phyloP scores from a whole-genome alignment of 2,797 vertebrate genomes.

The Pogonophryne albipinna region DNA sequence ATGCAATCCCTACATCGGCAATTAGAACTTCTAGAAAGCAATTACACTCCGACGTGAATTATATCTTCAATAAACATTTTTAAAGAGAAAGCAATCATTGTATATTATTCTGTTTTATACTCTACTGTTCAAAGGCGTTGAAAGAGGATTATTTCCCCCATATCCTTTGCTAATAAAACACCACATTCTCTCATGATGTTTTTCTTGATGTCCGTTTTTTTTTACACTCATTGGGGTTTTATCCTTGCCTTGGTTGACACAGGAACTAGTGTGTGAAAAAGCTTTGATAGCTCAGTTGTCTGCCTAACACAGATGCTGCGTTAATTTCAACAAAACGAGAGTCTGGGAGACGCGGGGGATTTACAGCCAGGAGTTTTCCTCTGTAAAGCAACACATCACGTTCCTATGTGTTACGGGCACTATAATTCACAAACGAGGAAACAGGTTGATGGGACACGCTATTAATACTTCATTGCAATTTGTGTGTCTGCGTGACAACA shows the following conservation, averaged over 20 bases:
- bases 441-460: conserved; percentile 22
- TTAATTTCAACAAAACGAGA: conserved; percentile 31
- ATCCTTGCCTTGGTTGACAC: conserved; percentile 10
- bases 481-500: conserved; percentile 33
- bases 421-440: conserved; percentile 35
- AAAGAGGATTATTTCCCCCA: conserved; percentile 23
- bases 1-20: conserved; percentile 30
- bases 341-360: background rate
- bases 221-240: conserved; percentile 13
- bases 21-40: conserved; percentile 35
- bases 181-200: too few species aligned
- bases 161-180: conserved; percentile 10
- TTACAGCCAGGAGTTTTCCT: conserved; percentile 3
- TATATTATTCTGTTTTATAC: background rate
- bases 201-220: too few species aligned
- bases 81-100: conserved; percentile 6
- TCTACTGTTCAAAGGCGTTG: background rate
- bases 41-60: conserved; percentile 27
- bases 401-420: conserved; percentile 12
- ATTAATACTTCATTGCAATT: conserved; percentile 52
- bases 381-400: conserved; percentile 12
- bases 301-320: conserved; percentile 40
- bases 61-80: conserved; percentile 34
- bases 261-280: conserved; percentile 7
- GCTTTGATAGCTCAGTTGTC: conserved; percentile 36